Base-by-base conservation (phyloP, 37 sponge, comb jelly and placozoan species). In the Diacarnus erythraeanus region DNA sequence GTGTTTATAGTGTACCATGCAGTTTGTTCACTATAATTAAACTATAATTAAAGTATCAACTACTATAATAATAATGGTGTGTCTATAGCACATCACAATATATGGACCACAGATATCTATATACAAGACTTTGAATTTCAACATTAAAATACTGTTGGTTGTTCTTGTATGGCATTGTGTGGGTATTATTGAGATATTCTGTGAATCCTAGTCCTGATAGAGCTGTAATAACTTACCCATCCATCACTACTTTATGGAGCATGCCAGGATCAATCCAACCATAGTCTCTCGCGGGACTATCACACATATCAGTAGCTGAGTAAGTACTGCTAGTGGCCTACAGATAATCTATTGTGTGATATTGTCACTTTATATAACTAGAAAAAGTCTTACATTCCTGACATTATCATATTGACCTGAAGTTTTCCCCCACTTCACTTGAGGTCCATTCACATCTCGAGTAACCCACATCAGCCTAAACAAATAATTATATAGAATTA, bases 291-390 rank as follows among this genome's bases (percentile, higher is more conserved):
- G 94, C 94, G 18, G 86, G 84, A 36, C 65, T 29, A 5, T 87
- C 94, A 81, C 94, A 94, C 88, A 94, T 83, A 40, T 94, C 94
- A 44, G 42, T 37, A 9, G 76, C 85, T 21, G 76, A 66, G 80
- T 94, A 94, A 17, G 85, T 90, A 27, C 69, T 77, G 35, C 71
- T 84, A 0, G 22, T 77, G 22, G 92, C 92, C 82, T 87, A 34
- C 37, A 68, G n/a, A 25, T 23, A 9, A 18, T 9, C n/a, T 64
- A 9, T 18, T 23, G 23, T 23, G n/a, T 64, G 23, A 64, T 54
- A 54, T 20, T 20, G 56, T 10, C 10, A 54, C 17, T 54, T 54
- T 54, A 54, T 20, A 54, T 54, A 17, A 17, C 17, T 54, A 17
- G 56, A 54, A 17, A 54, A 17, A 20, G 10, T 36, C 44, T 42